Evolutionary conservation across 2,113 vertebrate species (phyloP).

Genomic region (Chlamydotis undulata): DNA sequence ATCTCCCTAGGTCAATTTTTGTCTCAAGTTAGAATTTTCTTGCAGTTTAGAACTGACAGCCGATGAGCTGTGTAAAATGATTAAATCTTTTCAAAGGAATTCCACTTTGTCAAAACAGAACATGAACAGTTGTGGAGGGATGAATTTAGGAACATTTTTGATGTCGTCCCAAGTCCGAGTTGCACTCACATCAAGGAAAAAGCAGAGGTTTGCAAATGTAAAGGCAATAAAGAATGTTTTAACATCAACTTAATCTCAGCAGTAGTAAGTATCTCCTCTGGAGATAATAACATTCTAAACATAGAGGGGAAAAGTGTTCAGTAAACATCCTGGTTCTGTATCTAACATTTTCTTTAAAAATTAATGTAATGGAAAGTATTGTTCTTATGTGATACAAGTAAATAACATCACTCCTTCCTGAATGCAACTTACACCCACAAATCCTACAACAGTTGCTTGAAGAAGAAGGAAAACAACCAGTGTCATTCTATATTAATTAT

Average conservation of each 20-base stretch:
- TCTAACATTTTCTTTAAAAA: not conserved
- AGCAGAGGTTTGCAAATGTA: not conserved
- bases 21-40: not conserved
- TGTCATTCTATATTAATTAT: not conserved
- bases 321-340: not conserved
- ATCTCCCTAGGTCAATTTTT: not conserved
- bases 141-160: not conserved
- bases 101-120: not conserved
- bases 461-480: not conserved
- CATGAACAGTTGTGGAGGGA: not conserved
- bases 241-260: not conserved
- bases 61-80: fast-evolving
- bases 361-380: not conserved
- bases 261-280: not conserved
- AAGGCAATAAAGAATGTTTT: not conserved
- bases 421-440: not conserved
- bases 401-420: not conserved
- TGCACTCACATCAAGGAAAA: not conserved
- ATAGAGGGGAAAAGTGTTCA: not conserved
- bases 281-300: not conserved
- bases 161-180: not conserved
- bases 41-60: not conserved
- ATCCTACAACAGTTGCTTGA: not conserved
- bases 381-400: not conserved
- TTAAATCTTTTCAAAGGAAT: not conserved